Evolutionary conservation across 2,888 invertebrate genomes (phyloP).

Genomic region (Megamerina dolium): DNA sequence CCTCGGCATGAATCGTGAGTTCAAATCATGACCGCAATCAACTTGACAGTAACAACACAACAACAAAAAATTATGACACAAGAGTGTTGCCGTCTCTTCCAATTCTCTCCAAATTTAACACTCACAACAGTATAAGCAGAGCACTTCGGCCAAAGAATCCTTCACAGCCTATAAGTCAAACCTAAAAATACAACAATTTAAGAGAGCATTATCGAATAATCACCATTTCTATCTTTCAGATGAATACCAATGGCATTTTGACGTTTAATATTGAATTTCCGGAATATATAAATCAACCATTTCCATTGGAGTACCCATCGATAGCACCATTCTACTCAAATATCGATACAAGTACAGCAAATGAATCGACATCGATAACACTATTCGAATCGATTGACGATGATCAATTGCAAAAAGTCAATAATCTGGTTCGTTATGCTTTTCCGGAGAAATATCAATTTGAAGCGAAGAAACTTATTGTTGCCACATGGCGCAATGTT

Average conservation of each 20-base stretch:
- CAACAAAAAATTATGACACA: too few relatives aligned
- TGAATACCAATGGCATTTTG: conserved; percentile 84
- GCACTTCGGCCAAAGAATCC: too few relatives aligned
- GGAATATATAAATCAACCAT: conserved; percentile 78
- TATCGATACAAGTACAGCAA: conserved; percentile 64
- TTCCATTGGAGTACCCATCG: conserved; percentile 81
- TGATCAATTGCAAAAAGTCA: conserved; percentile 60
- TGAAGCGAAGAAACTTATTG: conserved; percentile 69
- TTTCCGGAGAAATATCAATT: conserved; percentile 70
- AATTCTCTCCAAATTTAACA: too few relatives aligned
- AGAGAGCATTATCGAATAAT: too few relatives aligned
- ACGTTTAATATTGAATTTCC: conserved; percentile 86
- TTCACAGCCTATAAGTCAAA: too few relatives aligned
- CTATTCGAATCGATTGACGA: conserved; percentile 64
- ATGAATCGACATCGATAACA: conserved; percentile 63
- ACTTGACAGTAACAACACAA: too few relatives aligned
- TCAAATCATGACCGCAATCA: too few relatives aligned
- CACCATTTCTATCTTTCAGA: conserved; percentile 56
- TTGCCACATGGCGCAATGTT: conserved; percentile 87
- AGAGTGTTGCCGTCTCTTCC: too few relatives aligned
- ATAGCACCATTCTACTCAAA: conserved; percentile 90
- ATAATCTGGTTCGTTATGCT: conserved; percentile 63
- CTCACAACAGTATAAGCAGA: too few relatives aligned
- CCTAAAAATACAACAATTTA: too few relatives aligned
- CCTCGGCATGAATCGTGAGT: too few relatives aligned